A percentile compares a stretch with the other conserved stretches of the same genome.
These are phyloP conservation scores for Holotrichia oblita DNA, from an alignment of 1,140 invertebrate species.

Conservation along the genomic window DNA sequence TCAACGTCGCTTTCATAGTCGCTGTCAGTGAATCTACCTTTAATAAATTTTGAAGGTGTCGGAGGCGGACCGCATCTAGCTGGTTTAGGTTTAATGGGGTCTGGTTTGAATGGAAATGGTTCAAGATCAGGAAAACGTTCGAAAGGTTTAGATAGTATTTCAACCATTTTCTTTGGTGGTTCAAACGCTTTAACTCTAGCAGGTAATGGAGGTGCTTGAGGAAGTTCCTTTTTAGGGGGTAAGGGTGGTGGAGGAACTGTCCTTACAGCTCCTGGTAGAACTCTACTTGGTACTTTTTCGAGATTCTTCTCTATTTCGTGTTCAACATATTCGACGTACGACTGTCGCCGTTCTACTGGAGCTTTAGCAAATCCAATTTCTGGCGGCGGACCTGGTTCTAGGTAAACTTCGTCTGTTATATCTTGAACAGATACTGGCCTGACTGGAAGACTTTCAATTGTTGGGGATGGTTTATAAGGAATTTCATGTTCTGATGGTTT, in stretches of 20 bases:
- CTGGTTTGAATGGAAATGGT: conserved; percentile 65
- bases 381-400: conserved; percentile 72
- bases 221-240: conserved; percentile 63
- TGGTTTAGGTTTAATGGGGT: conserved; percentile 58
- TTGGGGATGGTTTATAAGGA: conserved; percentile 49
- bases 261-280: conserved; percentile 65
- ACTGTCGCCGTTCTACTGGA: conserved; percentile 61
- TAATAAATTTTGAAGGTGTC: conserved; percentile 70
- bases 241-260: conserved; percentile 63
- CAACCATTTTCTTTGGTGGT: conserved; percentile 52
- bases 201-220: conserved; percentile 59
- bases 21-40: conserved; percentile 69
- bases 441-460: conserved; percentile 54
- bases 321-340: conserved; percentile 68
- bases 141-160: conserved; percentile 54
- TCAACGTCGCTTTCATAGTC: conserved; percentile 80
- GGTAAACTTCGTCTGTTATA: conserved; percentile 61
- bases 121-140: conserved; percentile 64
- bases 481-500: conserved; percentile 50
- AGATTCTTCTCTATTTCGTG: conserved; percentile 67
- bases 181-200: conserved; percentile 55
- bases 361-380: conserved; percentile 70
- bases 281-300: conserved; percentile 65
- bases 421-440: conserved; percentile 60
- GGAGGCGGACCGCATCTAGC: conserved; percentile 64